A percentile compares a stretch with the other conserved stretches of the same genome.
Conservation (phyloP, 2,888 invertebrate species). For the Elmis aenea region DNA sequence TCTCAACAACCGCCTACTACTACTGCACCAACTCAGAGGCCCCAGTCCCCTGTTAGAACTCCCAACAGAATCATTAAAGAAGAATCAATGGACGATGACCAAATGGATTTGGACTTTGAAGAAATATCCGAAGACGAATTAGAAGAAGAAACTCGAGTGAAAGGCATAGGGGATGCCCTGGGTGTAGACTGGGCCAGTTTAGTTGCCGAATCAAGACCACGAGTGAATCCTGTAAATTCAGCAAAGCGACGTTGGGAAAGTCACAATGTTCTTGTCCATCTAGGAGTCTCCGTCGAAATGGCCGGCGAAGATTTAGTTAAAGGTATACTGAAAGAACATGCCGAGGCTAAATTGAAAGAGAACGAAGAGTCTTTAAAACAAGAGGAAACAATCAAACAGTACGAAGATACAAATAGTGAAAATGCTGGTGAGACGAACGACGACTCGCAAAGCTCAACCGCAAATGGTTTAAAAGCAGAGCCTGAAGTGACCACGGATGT, state of each 20-base stretch:
- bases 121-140: constrained; percentile 87
- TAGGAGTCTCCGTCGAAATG: constrained; percentile 75
- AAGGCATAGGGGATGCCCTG: constrained; percentile 81
- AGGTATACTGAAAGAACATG: constrained; percentile 43
- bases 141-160: constrained; percentile 72
- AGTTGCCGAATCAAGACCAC: constrained; percentile 68
- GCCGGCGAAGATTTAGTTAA: constrained; percentile 63
- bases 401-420: constrained; percentile 10
- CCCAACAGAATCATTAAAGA: constrained; percentile 37
- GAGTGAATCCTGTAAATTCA: constrained; percentile 48
- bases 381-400: constrained; percentile 7
- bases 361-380: constrained; percentile 20
- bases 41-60: constrained; percentile 33
- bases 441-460: constrained; percentile 18
- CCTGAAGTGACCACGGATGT: constrained; percentile 28
- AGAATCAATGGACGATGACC: constrained; percentile 63
- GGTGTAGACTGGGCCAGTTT: constrained; percentile 95
- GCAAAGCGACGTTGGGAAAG: constrained; percentile 77
- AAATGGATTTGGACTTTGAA: constrained; percentile 76
- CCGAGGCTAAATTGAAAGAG: constrained; percentile 33
- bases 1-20: constrained; percentile 32
- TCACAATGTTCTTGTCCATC: constrained; percentile 69
- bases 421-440: constrained; percentile 28
- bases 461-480: constrained; percentile 10
- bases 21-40: constrained; percentile 32